These are phyloP conservation scores for Chamaetylas fuelleborni DNA, from an alignment of 2,113 vertebrate species.

Conservation along the genomic window DNA sequence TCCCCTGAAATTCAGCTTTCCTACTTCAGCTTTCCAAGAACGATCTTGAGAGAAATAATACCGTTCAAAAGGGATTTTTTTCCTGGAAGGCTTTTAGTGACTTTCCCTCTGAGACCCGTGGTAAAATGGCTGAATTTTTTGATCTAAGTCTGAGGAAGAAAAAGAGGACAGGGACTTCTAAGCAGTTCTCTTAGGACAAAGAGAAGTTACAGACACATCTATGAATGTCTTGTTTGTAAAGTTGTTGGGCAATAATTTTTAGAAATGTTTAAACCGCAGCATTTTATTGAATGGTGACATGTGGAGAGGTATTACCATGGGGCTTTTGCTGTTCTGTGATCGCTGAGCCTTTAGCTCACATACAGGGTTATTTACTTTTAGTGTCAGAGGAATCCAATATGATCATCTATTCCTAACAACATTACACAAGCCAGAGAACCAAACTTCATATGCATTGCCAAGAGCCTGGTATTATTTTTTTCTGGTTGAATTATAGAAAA, in stretches of 20 bases:
- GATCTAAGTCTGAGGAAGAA: not conserved
- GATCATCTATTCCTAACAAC: not conserved
- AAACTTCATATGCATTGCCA: not conserved
- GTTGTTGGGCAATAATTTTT: not conserved
- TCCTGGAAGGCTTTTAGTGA: not conserved
- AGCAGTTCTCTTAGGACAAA: not conserved
- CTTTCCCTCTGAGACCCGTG: not conserved
- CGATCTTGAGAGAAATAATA: not conserved
- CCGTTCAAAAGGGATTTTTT: rapidly evolving
- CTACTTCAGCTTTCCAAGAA: not conserved
- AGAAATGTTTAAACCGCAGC: not conserved
- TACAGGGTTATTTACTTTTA: not conserved
- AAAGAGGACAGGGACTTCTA: not conserved
- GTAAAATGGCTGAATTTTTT: not conserved
- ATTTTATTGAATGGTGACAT: not conserved
- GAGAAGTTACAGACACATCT: not conserved
- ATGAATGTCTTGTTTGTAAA: not conserved
- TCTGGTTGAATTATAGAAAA: not conserved
- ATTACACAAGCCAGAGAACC: not conserved
- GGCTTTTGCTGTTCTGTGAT: not conserved
- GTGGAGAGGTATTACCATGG: not conserved
- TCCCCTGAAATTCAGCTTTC: not conserved
- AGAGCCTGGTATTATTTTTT: not conserved
- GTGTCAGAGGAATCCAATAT: not conserved
- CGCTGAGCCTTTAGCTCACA: not conserved